These are phyloP conservation scores for Sphaeridia pumilis DNA, from an alignment of 2,888 invertebrate species.

Conservation along the genomic window DNA sequence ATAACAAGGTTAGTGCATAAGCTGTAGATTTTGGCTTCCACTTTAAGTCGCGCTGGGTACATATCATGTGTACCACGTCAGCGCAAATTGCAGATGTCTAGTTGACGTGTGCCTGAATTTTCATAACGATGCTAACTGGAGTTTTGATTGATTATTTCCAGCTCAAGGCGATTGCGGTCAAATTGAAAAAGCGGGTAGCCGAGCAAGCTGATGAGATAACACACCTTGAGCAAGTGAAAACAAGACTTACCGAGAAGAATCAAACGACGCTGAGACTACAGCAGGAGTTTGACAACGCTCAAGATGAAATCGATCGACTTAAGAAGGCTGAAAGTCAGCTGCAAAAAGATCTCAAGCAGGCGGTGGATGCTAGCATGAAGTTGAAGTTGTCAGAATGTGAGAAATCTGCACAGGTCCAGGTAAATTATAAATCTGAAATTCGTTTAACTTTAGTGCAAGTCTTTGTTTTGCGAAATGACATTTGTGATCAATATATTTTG, in stretches of 20 bases:
- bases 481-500: background rate
- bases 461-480: background rate
- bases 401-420: conserved; percentile 20
- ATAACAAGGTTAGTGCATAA: conserved; percentile 17
- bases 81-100: background rate
- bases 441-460: background rate
- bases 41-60: background rate
- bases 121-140: background rate
- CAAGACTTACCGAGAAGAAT: conserved; percentile 18
- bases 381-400: conserved; percentile 25
- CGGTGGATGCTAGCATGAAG: conserved; percentile 29
- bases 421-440: background rate
- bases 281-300: conserved; percentile 33
- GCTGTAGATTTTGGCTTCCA: background rate
- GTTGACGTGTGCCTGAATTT: too few relatives aligned
- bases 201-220: conserved; percentile 32
- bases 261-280: conserved; percentile 33
- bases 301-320: conserved; percentile 32
- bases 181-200: conserved; percentile 27
- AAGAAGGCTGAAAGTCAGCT: conserved; percentile 22
- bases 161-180: conserved; percentile 29
- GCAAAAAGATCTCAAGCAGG: conserved; percentile 31
- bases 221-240: conserved; percentile 22
- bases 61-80: background rate
- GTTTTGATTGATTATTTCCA: conserved; percentile 11